Conservation (phyloP, 2,113 vertebrate species). For the Rutilus rutilus region DNA sequence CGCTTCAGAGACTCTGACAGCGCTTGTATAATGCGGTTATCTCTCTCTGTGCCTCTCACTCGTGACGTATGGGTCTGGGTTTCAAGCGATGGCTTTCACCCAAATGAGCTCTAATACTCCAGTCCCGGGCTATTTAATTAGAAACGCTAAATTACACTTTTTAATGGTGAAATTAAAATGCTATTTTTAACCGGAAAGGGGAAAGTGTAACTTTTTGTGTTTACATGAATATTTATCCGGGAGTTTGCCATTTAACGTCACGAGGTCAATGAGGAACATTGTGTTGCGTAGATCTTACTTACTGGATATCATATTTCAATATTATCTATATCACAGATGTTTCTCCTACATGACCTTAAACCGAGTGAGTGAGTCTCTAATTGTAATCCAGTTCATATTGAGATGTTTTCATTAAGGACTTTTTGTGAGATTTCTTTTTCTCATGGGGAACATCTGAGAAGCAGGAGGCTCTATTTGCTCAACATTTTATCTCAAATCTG, state of each 20-base stretch:
- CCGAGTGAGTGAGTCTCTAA: not conserved
- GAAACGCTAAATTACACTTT: constrained; percentile 35
- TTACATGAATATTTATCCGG: not conserved
- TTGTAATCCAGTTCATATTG: no score
- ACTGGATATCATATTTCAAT: no score
- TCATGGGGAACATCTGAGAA: no score
- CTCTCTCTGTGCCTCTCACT: constrained; percentile 59
- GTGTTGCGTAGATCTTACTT: not conserved
- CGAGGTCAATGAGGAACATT: not conserved
- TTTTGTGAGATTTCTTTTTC: no score
- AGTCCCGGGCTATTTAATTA: constrained; percentile 22
- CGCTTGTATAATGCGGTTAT: constrained; percentile 63
- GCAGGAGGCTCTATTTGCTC: no score
- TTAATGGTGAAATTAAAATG: constrained; percentile 5
- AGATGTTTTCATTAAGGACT: no score
- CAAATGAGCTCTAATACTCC: constrained; percentile 36
- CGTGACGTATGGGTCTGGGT: constrained; percentile 52
- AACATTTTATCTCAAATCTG: no score
- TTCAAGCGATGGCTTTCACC: constrained; percentile 42
- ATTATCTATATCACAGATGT: no score
- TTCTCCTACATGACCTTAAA: not conserved
- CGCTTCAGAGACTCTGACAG: constrained; percentile 66
- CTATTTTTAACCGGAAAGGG: not conserved
- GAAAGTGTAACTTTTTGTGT: not conserved
- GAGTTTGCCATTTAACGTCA: not conserved